Evolutionary conservation across 2,113 vertebrate genomes (phyloP).

Genomic region (Hippocampus guttulatus): DNA sequence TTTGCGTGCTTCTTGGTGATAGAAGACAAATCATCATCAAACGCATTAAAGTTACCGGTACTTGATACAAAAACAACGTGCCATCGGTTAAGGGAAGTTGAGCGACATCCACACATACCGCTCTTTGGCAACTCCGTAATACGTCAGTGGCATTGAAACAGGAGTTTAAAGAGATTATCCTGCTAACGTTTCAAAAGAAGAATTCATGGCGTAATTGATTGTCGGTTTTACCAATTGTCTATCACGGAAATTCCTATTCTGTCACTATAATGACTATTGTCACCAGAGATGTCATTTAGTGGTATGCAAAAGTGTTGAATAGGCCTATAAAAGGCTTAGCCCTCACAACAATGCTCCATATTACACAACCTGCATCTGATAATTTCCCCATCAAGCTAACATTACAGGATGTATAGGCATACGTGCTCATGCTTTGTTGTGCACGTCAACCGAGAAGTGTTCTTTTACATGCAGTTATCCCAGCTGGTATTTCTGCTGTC

Average conservation of each 20-base stretch:
- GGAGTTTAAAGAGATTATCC: neutral
- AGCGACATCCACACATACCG: neutral
- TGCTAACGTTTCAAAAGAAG: neutral
- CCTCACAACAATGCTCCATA: slow-evolving; percentile 8
- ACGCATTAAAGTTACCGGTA: neutral
- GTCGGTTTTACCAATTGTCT: neutral
- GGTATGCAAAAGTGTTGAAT: neutral
- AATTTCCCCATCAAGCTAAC: slow-evolving; percentile 4
- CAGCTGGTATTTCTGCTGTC: slow-evolving; percentile 19
- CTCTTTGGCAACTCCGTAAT: neutral
- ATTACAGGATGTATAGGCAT: neutral
- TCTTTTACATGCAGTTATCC: slow-evolving; percentile 28
- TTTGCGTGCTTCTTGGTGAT: neutral
- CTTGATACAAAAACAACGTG: neutral
- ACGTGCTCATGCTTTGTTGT: slow-evolving; percentile 23
- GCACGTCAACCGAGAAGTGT: slow-evolving; percentile 25
- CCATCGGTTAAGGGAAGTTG: neutral
- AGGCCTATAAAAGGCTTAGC: neutral
- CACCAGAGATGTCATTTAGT: neutral
- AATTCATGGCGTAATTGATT: neutral
- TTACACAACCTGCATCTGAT: neutral
- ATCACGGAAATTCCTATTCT: neutral
- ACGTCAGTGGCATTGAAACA: neutral
- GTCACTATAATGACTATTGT: neutral
- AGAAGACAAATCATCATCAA: neutral